phyloP scores from a whole-genome alignment of 2,113 vertebrate species.

The Carassius gibelio region DNA sequence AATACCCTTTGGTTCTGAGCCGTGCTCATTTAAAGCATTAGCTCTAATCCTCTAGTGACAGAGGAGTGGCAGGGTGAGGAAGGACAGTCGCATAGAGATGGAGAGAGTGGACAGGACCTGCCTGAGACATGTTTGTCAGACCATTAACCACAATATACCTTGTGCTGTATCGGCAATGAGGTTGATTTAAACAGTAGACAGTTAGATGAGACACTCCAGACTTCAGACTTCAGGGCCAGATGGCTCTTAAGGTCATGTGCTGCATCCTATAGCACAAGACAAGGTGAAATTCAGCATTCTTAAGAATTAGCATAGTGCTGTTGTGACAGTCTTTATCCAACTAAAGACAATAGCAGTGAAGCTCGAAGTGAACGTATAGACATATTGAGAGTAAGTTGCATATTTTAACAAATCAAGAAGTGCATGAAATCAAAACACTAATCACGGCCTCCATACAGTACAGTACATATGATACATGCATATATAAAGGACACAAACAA shows the following conservation, averaged over 20 bases:
- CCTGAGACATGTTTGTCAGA: constrained; percentile 44
- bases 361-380: not conserved
- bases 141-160: constrained; percentile 38
- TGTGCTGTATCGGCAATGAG: not conserved
- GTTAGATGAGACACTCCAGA: constrained; percentile 12
- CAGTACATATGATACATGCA: not conserved
- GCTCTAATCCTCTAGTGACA: constrained; percentile 75
- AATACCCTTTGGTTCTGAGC: constrained; percentile 76
- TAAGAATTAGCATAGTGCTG: constrained; percentile 18
- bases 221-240: constrained; percentile 26
- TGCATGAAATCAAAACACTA: not conserved
- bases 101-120: constrained; percentile 64
- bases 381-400: not conserved
- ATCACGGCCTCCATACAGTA: not conserved
- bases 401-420: not conserved
- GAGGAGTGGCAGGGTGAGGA: constrained; percentile 60
- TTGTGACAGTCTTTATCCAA: constrained; percentile 14
- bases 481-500: not conserved
- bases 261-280: not conserved
- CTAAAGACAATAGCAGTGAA: not conserved
- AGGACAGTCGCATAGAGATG: constrained; percentile 49
- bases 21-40: constrained; percentile 74
- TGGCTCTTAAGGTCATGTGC: constrained; percentile 32
- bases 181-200: constrained; percentile 2
- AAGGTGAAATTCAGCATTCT: constrained; percentile 28